Base-by-base conservation (phyloP, 2,113 vertebrate genomes). In the Cyprinodon tularosa region DNA sequence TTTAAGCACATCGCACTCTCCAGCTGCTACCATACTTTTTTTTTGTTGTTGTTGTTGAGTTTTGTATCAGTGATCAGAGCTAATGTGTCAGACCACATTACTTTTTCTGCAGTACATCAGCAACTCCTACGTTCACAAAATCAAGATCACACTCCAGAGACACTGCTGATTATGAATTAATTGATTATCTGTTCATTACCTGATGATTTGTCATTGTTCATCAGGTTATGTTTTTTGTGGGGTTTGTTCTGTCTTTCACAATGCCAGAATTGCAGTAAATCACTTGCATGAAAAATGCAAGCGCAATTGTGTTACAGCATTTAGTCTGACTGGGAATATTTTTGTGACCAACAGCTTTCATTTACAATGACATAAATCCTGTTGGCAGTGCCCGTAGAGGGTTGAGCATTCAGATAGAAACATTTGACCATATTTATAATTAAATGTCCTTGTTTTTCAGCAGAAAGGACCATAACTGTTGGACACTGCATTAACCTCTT, bases 1-100 rank as follows among this genome's bases (percentile, higher is more conserved):
- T 84, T 80, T 70, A 80, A 87, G 72, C 82, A 65, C 82, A 72
- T 73, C 78, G 68, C 76, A 80, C 83, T 84, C 82, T 75, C 62
- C 36, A 68, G 80, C 37, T 62, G 40, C 66, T 40, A 12, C 71
- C 76, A 70, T 66, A 9, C 65, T 64, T 42, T 42, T 42, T 4
- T 11, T 14, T 76, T 70, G 60, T 29, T 29, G 29, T 29, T 29
- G 29, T 29, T 29, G 44, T 64, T 36, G 68, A 80, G 74, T 69
- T 57, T 68, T 62, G 66, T 78, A 50, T 70, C 72, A 57, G 39
- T 72, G 62, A 75, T 65, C 69, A 57, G 42, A 4, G 62, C 70
- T 15, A 37, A 50, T 48, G 60, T 40, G 29, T 62, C 61, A 66
- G 74, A 74, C 45, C 29, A 2, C 44, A 8, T 36, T 65, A 64